Conservation (phyloP, 1,140 invertebrate species). For the Eumeta japonica region DNA sequence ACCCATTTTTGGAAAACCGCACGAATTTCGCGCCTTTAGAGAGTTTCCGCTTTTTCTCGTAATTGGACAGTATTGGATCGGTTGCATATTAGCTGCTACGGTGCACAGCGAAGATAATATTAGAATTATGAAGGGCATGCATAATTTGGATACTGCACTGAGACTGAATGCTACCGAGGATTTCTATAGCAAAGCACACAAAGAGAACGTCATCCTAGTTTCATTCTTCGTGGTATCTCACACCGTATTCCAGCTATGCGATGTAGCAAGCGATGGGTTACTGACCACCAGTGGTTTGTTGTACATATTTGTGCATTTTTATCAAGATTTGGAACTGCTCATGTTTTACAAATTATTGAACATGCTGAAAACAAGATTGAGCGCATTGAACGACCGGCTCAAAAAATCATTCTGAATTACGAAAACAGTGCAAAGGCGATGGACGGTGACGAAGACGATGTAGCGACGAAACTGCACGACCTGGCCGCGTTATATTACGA, state of each 20-base stretch:
- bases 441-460: conserved; percentile 10
- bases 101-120: too few species aligned
- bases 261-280: conserved; percentile 8
- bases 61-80: conserved; percentile 5
- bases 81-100: too few species aligned
- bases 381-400: conserved; percentile 24
- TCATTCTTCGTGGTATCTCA: conserved; percentile 7
- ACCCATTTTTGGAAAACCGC: too few species aligned
- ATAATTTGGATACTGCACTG: conserved; percentile 22
- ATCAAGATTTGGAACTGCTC: conserved; percentile 24
- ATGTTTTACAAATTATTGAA: conserved; percentile 23
- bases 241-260: conserved; percentile 6
- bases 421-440: conserved; percentile 8
- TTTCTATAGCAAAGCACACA: conserved; percentile 18
- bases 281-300: conserved; percentile 8
- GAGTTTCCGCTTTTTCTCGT: conserved; percentile 6
- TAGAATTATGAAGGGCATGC: too few species aligned
- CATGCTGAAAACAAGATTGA: conserved; percentile 19
- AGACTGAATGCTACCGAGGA: conserved; percentile 14
- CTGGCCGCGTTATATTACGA: conserved; percentile 21
- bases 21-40: background rate
- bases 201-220: conserved; percentile 8
- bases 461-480: conserved; percentile 18
- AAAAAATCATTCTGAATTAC: conserved; percentile 18
- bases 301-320: conserved; percentile 17